Evolutionary conservation across 2,113 vertebrate species (phyloP).

Genomic region (Gallinago jamesoni): DNA sequence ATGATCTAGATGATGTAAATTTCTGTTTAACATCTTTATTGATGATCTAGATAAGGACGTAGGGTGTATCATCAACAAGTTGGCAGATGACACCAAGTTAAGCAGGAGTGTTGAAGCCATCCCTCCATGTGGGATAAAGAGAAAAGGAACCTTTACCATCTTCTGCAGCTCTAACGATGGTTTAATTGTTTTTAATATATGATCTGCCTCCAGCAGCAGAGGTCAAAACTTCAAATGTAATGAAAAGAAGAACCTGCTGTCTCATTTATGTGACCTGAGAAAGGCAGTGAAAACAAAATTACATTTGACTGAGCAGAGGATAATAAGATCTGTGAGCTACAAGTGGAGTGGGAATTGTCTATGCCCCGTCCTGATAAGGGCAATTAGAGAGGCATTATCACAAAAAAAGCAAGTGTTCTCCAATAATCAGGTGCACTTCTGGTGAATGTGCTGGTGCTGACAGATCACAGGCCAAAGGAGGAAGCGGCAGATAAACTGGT

Average conservation of each 20-base stretch:
- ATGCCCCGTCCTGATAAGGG: conserved; percentile 60
- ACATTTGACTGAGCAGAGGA: conserved; percentile 46
- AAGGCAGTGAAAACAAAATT: conserved; percentile 52
- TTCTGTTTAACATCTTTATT: too few species aligned
- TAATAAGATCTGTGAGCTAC: conserved; percentile 60
- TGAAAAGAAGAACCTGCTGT: background rate
- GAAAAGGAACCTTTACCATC: background rate
- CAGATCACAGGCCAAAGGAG: background rate
- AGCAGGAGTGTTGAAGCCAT: background rate
- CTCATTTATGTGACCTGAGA: conserved; percentile 48
- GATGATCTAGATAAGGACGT: too few species aligned
- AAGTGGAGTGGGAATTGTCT: conserved; percentile 37
- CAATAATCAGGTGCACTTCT: conserved; percentile 24
- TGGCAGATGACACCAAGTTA: too few species aligned
- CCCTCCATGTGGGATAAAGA: background rate
- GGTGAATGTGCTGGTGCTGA: background rate
- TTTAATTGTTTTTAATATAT: background rate
- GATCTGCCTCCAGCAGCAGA: background rate
- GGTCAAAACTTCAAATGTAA: conserved; percentile 10
- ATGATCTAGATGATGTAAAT: too few species aligned
- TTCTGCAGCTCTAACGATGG: background rate
- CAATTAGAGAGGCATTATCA: conserved; percentile 63
- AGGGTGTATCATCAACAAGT: too few species aligned
- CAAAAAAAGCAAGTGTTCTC: conserved; percentile 48
- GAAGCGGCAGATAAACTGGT: background rate